These are phyloP conservation scores for Cheilosia soror DNA, from an alignment of 2,888 invertebrate species.

Conservation along the genomic window DNA sequence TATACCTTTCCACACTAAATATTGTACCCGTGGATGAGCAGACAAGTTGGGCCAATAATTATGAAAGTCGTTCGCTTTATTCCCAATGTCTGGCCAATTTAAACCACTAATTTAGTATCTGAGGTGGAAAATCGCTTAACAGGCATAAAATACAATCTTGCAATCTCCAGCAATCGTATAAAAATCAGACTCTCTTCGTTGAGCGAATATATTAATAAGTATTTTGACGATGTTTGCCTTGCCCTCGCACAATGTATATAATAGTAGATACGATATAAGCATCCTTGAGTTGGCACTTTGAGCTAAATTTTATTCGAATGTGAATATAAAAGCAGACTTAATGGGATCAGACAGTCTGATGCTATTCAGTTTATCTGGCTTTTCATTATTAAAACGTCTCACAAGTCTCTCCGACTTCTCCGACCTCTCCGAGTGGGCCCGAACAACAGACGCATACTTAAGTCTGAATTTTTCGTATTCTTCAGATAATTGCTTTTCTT, in stretches of 20 bases:
- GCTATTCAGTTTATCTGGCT: background rate
- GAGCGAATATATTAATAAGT: background rate
- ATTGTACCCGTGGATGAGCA: too few relatives aligned
- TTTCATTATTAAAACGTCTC: constrained; percentile 2
- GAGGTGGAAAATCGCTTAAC: too few relatives aligned
- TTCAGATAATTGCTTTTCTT: constrained; percentile 63
- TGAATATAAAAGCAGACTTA: constrained; percentile 33
- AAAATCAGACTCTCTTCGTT: constrained; percentile 2
- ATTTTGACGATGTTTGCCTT: background rate
- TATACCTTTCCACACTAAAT: too few relatives aligned
- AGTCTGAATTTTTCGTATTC: constrained; percentile 25
- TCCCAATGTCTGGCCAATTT: too few relatives aligned
- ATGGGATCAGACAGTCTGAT: constrained; percentile 64
- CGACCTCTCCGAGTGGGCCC: constrained; percentile 1
- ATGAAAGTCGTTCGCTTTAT: too few relatives aligned
- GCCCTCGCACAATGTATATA: constrained; percentile 1
- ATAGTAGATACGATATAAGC: background rate
- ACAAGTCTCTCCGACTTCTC: background rate
- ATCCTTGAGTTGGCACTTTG: constrained; percentile 26
- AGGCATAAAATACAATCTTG: too few relatives aligned
- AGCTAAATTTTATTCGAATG: background rate
- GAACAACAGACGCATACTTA: background rate
- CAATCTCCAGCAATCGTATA: background rate
- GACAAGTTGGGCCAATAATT: too few relatives aligned
- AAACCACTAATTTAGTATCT: too few relatives aligned